phyloP scores from a whole-genome alignment of 2,797 vertebrate genomes.

The Macropus fuliginosus region DNA sequence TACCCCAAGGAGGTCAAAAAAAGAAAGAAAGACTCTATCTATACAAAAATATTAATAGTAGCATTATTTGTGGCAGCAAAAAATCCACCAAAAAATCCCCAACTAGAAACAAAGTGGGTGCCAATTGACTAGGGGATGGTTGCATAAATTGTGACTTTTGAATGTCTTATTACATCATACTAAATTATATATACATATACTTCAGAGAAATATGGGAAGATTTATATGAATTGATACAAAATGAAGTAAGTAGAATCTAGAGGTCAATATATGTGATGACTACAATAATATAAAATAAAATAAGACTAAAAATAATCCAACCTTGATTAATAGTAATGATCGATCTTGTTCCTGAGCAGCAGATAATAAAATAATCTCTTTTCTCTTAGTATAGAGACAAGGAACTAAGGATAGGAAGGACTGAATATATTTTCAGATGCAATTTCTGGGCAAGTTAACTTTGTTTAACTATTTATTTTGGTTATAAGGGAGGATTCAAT shows the following conservation, averaged over 20 bases:
- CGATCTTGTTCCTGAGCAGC: neutral
- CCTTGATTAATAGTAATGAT: neutral
- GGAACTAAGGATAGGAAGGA: neutral
- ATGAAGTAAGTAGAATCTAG: neutral
- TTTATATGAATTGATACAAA: neutral
- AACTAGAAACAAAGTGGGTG: neutral
- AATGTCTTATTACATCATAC: neutral
- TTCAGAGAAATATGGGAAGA: neutral
- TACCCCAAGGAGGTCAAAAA: neutral
- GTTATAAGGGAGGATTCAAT: neutral
- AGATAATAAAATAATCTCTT: neutral
- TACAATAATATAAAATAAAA: neutral
- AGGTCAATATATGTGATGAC: neutral
- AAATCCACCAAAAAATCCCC: neutral
- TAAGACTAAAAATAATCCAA: neutral
- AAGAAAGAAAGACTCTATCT: neutral
- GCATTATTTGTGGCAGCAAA: neutral
- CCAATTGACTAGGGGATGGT: neutral
- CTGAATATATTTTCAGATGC: neutral
- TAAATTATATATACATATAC: neutral
- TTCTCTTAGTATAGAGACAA: neutral
- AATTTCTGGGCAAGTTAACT: neutral
- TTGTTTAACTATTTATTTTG: neutral
- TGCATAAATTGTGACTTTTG: neutral
- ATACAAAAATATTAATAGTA: neutral